phyloP scores from a whole-genome alignment of 2,888 invertebrate species.

The Coronaproctus castanopsis region DNA sequence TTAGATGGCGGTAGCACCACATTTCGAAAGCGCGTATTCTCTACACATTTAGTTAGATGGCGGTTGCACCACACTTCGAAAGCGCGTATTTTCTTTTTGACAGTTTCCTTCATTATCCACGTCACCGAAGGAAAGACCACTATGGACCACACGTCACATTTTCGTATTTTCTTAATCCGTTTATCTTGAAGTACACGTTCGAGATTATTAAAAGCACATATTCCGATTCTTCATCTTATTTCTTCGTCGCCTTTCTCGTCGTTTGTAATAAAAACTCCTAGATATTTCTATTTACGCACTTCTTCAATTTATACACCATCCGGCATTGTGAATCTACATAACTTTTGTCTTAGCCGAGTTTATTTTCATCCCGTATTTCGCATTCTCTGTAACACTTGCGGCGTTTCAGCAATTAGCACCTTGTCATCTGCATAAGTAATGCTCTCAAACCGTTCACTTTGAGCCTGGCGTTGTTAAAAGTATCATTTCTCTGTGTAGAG shows the following conservation, averaged over 20 bases:
- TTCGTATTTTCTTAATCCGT: not conserved
- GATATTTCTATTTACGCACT: not conserved
- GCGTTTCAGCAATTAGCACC: not conserved
- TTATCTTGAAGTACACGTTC: not conserved
- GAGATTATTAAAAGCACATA: not conserved
- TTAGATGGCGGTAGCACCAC: no score
- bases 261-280: not conserved
- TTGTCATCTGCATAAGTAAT: no score
- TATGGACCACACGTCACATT: not conserved
- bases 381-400: not conserved
- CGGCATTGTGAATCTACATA: not conserved
- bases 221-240: not conserved
- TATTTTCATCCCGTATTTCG: not conserved
- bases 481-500: not conserved
- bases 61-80: not conserved
- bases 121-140: not conserved
- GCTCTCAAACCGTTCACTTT: not conserved
- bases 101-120: not conserved
- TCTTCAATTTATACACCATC: not conserved
- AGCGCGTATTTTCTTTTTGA: not conserved
- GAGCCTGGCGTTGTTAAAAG: not conserved
- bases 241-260: not conserved
- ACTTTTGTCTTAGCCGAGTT: not conserved
- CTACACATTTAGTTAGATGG: no score
- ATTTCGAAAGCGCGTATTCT: no score